Percentiles rank a stretch among this genome's conserved stretches.
phyloP scores from a whole-genome alignment of 2,888 invertebrate species.

The Microctonus brassicae region DNA sequence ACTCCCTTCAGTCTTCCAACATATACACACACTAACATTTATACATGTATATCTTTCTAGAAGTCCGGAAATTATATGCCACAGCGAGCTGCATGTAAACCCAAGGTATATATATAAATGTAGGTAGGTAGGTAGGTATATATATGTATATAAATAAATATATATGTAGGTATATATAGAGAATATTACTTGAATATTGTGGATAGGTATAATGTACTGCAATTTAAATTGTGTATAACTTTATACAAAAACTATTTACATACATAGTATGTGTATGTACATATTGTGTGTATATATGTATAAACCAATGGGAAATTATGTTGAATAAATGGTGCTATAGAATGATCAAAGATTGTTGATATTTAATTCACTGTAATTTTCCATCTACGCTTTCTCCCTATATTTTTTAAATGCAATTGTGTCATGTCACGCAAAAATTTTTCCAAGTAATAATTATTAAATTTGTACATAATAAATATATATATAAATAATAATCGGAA shows the following conservation, averaged over 20 bases:
- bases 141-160: too few relatives aligned
- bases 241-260: neutral
- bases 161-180: too few relatives aligned
- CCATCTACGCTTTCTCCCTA: neutral
- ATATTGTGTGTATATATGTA: neutral
- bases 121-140: too few relatives aligned
- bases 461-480: too few relatives aligned
- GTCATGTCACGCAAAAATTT: too few relatives aligned
- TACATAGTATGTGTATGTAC: neutral
- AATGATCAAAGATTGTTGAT: slow-evolving; percentile 4
- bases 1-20: slow-evolving; percentile 1
- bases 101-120: too few relatives aligned
- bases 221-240: neutral
- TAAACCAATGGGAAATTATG: too few relatives aligned
- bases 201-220: neutral
- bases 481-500: too few relatives aligned
- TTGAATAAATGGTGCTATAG: neutral
- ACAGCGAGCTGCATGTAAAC: neutral
- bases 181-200: neutral
- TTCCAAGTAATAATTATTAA: too few relatives aligned
- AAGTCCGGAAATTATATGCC: slow-evolving; percentile 32
- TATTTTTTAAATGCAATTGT: neutral
- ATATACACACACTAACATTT: neutral
- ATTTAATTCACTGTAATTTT: neutral
- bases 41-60: neutral